phyloP scores from a whole-genome alignment of 2,888 invertebrate species.

The Onchidella celtica region DNA sequence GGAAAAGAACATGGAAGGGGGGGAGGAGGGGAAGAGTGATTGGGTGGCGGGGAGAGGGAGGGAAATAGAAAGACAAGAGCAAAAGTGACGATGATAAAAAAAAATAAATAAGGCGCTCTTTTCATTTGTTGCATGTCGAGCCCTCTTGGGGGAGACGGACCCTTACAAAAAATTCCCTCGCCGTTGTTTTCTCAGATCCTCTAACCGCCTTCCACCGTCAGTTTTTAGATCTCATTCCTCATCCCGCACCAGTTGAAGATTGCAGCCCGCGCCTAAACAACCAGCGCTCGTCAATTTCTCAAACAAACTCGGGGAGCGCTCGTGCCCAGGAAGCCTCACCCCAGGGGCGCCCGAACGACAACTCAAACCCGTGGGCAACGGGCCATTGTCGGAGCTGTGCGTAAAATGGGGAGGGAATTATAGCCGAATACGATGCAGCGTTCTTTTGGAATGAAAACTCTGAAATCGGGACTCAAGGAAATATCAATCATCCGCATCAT shows the following conservation, averaged over 20 bases:
- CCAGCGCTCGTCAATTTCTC: constrained; percentile 32
- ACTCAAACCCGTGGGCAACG: constrained; percentile 1
- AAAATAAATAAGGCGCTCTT: no score
- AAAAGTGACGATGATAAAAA: no score
- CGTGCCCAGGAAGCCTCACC: constrained; percentile 7
- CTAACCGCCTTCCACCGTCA: constrained; percentile 7
- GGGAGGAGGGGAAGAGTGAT: not conserved
- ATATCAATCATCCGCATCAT: no score
- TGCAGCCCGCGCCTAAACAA: constrained; percentile 25
- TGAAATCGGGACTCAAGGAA: no score
- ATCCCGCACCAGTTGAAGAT: constrained; percentile 15
- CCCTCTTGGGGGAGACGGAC: constrained; percentile 13
- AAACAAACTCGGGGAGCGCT: constrained; percentile 25
- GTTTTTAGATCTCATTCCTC: constrained; percentile 27
- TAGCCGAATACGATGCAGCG: no score
- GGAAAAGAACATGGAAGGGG: not conserved
- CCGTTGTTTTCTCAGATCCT: constrained; percentile 19
- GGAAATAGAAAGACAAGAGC: no score
- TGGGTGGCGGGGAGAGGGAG: no score
- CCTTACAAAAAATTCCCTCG: not conserved
- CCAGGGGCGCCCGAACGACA: constrained; percentile 7
- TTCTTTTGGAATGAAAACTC: no score
- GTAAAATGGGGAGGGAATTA: no score
- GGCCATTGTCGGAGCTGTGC: no score
- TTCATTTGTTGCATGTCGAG: constrained; percentile 36